Evolutionary conservation across 2,888 invertebrate genomes (phyloP), one percentile per base, ranked within the genome.

Genomic region (Oligia fasciuncula): DNA sequence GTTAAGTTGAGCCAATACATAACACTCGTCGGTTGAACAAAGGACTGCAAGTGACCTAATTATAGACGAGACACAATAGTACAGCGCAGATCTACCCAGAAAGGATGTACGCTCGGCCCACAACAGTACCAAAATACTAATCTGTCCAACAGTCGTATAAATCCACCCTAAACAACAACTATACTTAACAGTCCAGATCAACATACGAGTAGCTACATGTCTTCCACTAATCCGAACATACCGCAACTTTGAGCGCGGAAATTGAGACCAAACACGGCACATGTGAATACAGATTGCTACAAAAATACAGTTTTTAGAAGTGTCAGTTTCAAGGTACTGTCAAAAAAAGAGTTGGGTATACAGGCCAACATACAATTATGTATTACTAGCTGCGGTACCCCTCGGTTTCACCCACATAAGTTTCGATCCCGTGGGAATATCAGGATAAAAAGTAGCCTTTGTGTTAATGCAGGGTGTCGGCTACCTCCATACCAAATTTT

Each of bases 211-310:
- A 19, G 4, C 17, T 67, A 35, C 62, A 40, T 23, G 11, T n/a
- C 35, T 23, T 14, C 19, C n/a, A 67, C 54, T 81, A 60, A 77
- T 68, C 35, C 60, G 40, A 80, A 77, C 51, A 65, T 66, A 17
- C n/a, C 11, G 46, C 49, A 78, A 75, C 46, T 77, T 75, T 9
- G 1, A 40, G 54, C 23, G 6, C 46, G 35, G 67, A 73, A 74
- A 54, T 69, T 71, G 0, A 1, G 54, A 19, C 54, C 73, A 49
- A 49, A 69, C 35, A 72, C 29, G 6, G 29, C 23, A 49, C 40
- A 51, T 65, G 23, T 43, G 60, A 72, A 69, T 60, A 76, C 67
- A 72, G 14, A 62, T 73, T 65, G 35, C 51, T 43, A 19, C 29
- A 4, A 43, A 74, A 79, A 73, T 76, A 76, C 43, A 49, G 57